Evolutionary conservation across 2,888 invertebrate genomes (phyloP), one percentile per base, ranked within the genome.

Genomic region (Pherbina coryleti): DNA sequence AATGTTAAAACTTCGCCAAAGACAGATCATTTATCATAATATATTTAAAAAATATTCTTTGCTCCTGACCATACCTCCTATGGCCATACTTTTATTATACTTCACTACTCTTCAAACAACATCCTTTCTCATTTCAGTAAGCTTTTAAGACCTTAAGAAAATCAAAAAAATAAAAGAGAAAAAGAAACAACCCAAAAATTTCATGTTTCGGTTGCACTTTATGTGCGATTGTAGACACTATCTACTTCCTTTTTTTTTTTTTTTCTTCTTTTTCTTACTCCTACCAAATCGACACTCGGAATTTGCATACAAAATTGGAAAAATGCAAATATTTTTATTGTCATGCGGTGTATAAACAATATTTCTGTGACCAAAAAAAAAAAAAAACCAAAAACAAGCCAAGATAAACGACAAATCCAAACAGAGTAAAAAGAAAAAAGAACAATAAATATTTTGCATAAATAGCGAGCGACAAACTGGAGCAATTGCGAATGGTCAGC

Each of bases 241-340:
- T 25, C 62, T 22, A 5, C 28, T 60, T 62, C 22, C 31, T 5
- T 25, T 25, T 60, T 28, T 62, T 37, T 22, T 5, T 25, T 25
- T 60, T 28, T 28, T 25, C 60, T 19, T 22, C 19, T n/a, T n/a
- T n/a, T n/a, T n/a, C n/a, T n/a, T n/a, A n/a, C 9, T n/a, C 49
- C 22, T 14, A 22, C 14, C 19, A 34, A 19, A 22, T 25, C 69
- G 49, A 51, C n/a, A 66, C 83, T 60, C 66, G 34, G 69, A 79
- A 86, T 86, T 86, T 86, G 85, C 88, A 87, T 88, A 87, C 85
- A 85, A 87, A 87, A 85, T 87, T 85, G 86, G 82, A 84, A 86
- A 88, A 88, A 88, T 88, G 88, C 87, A 87, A 88, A 88, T 88
- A 88, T 87, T 88, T 88, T 88, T 87, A 88, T 88, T 88, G 88